Percentiles rank a stretch among this genome's conserved stretches.
Conservation (phyloP, 2,888 invertebrate species). For the Tiphia femorata region DNA sequence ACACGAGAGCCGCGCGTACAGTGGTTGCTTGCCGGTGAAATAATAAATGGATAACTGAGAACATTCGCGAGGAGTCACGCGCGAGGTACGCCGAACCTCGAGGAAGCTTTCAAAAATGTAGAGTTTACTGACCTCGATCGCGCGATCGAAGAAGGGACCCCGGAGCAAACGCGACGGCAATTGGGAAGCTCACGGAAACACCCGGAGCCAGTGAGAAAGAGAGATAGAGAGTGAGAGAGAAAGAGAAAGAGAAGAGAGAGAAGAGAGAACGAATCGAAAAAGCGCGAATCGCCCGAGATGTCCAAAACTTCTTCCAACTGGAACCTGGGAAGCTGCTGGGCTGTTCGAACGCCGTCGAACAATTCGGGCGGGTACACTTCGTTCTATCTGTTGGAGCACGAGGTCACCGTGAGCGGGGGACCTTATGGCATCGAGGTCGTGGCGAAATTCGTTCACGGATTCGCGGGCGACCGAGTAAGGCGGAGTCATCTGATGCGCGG, state of each 20-base stretch:
- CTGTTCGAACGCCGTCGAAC: conserved; percentile 33
- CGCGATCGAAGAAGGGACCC: too few relatives aligned
- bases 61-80: too few relatives aligned
- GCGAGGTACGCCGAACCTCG: too few relatives aligned
- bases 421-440: conserved; percentile 49
- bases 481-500: conserved; percentile 41
- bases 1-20: too few relatives aligned
- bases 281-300: conserved; percentile 35
- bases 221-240: too few relatives aligned
- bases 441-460: conserved; percentile 53
- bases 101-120: too few relatives aligned
- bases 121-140: too few relatives aligned
- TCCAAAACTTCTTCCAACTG: conserved; percentile 35
- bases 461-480: conserved; percentile 34
- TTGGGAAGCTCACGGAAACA: too few relatives aligned
- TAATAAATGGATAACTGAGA: too few relatives aligned
- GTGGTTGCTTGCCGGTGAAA: too few relatives aligned
- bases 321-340: conserved; percentile 51
- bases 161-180: too few relatives aligned
- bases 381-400: conserved; percentile 52
- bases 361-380: conserved; percentile 20
- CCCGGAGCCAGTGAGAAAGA: too few relatives aligned
- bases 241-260: neutral
- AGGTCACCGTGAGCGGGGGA: conserved; percentile 49
- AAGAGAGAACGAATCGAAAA: neutral